Percentiles rank a stretch among this genome's conserved stretches.
These are phyloP conservation scores for Xenus cinereus DNA, from an alignment of 2,113 vertebrate genomes.

Conservation along the genomic window DNA sequence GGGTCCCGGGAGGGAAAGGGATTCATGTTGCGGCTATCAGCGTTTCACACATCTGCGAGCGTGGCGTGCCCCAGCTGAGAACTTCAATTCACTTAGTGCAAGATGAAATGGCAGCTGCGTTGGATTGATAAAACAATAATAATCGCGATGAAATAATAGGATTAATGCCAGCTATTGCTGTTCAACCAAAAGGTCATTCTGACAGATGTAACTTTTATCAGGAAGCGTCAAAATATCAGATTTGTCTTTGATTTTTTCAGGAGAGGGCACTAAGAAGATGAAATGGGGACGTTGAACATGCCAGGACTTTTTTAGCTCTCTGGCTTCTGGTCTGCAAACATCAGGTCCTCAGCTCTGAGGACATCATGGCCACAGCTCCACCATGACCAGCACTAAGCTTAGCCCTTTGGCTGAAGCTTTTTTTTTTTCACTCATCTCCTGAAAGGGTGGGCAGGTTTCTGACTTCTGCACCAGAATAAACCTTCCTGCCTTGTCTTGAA, in stretches of 20 bases:
- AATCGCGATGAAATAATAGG: slow-evolving; percentile 9
- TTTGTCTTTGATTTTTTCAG: neutral
- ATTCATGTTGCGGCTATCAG: neutral
- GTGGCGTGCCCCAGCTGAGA: slow-evolving; percentile 32
- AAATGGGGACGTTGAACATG: neutral
- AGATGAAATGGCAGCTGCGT: slow-evolving; percentile 49
- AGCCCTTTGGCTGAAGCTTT: neutral
- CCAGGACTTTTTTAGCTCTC: neutral
- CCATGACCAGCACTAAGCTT: neutral
- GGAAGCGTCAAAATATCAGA: neutral
- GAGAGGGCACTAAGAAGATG: neutral
- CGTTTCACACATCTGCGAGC: slow-evolving; percentile 23
- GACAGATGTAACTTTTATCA: slow-evolving; percentile 22
- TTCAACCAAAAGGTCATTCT: slow-evolving; percentile 55
- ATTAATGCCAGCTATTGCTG: slow-evolving; percentile 45
- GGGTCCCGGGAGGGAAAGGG: slow-evolving; percentile 25
- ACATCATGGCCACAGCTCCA: accelerated
- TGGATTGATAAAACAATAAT: slow-evolving; percentile 39
- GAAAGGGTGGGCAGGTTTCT: neutral
- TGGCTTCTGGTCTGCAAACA: neutral
- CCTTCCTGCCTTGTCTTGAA: neutral
- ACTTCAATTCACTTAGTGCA: slow-evolving; percentile 59
- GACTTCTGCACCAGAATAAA: neutral
- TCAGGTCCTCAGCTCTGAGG: neutral
- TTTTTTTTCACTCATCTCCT: neutral